phyloP scores from a whole-genome alignment of 2,888 invertebrate genomes.

The Camptogramma bilineatum region DNA sequence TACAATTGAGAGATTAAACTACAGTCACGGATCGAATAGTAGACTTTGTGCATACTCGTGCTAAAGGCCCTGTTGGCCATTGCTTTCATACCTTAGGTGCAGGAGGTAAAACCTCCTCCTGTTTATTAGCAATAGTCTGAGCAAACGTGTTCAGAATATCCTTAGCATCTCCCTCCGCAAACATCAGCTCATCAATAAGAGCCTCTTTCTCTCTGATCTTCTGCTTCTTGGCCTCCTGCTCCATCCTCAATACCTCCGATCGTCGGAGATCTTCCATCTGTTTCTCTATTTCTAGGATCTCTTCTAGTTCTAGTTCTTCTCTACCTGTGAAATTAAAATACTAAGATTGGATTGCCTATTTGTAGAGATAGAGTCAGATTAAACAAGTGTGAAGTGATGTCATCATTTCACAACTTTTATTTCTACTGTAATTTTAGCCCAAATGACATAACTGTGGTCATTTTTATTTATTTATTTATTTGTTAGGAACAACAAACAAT shows the following conservation, averaged over 20 bases:
- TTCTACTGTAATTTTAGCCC: no score
- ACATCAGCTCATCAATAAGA: slow-evolving; percentile 97
- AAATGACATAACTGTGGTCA: no score
- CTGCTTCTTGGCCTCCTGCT: slow-evolving; percentile 90
- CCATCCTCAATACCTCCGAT: slow-evolving; percentile 88
- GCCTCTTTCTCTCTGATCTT: slow-evolving; percentile 95
- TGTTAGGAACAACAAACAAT: no score
- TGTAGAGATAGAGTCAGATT: no score
- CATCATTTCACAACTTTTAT: no score
- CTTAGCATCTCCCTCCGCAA: slow-evolving; percentile 95
- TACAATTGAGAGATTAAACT: no score
- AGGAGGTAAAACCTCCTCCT: slow-evolving; percentile 82
- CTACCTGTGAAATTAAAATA: slow-evolving; percentile 72
- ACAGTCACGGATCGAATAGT: no score
- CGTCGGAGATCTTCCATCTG: slow-evolving; percentile 90
- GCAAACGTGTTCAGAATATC: slow-evolving; percentile 94
- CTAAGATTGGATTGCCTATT: no score
- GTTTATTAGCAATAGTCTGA: slow-evolving; percentile 88
- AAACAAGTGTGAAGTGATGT: no score
- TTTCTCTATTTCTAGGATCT: slow-evolving; percentile 92
- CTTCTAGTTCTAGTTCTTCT: slow-evolving; percentile 95
- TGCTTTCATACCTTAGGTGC: slow-evolving; percentile 76
- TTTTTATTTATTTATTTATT: no score
- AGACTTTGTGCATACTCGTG: no score
- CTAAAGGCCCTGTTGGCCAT: no score